Evolutionary conservation across 2,797 vertebrate genomes (phyloP), one percentile per base, ranked within the genome.

Genomic region (Rhadinocentrus ornatus): DNA sequence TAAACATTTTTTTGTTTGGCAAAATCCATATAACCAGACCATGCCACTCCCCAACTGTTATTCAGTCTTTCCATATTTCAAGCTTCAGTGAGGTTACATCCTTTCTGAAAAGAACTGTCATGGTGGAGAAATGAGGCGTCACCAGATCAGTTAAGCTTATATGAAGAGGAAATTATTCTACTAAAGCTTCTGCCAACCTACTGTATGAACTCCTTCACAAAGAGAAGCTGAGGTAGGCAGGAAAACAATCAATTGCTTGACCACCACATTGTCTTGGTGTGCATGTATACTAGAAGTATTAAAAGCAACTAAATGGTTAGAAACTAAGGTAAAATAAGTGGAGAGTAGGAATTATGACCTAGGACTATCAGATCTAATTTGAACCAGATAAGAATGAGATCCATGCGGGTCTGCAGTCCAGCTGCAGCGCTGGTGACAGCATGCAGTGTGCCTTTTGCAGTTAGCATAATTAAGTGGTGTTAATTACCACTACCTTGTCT

Each of bases 201-300:
- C 66, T 46, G 50, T n/a, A 58, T n/a, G 10, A 46, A 67, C 62
- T 68, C 52, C 71, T 71, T 78, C 66, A 59, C 46, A 66, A 71
- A 69, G 57, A 20, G 35, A 63, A 89, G 82, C 80, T 90, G 94
- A 95, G 93, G 93, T 94, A 95, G 93, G 88, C 82, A 82, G 87
- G 86, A 82, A 87, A 86, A 83, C 58, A 81, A 90, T 84, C 75
- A 86, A 82, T 86, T 75, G 80, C 73, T 87, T 86, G 79, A 88
- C 82, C 69, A 77, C 78, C 76, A 55, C 66, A 61, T 65, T 75
- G 56, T 73, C 62, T 74, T 69, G 46, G 61, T 68, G 60, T 60
- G 59, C 52, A 77, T 61, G 50, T 55, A 37, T 79, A 82, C 76
- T 75, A 69, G 81, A 74, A 71, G n/a, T 29, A 66, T 56, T 52